A percentile compares a stretch with the other conserved stretches of the same genome.
phyloP scores from a whole-genome alignment of 2,888 invertebrate genomes.

The Dyspetes luteomarginatus region DNA sequence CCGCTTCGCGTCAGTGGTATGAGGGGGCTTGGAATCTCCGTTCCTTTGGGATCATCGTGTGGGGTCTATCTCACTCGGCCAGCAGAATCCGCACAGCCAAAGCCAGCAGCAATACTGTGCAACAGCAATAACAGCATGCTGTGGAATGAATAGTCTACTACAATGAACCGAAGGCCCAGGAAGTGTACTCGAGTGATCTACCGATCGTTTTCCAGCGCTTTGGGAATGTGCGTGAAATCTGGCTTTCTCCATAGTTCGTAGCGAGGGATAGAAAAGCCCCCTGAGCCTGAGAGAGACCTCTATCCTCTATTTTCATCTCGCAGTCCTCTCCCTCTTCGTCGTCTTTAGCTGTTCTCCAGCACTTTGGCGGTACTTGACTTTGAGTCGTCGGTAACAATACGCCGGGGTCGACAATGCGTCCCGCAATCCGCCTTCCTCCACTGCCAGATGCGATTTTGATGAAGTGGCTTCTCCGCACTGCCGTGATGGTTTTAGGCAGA shows the following conservation, averaged over 20 bases:
- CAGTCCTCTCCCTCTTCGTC: constrained; percentile 49
- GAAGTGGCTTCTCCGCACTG: constrained; percentile 72
- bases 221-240: constrained; percentile 65
- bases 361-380: constrained; percentile 78
- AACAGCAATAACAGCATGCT: constrained; percentile 64
- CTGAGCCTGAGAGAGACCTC: constrained; percentile 34
- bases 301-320: constrained; percentile 54
- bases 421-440: constrained; percentile 72
- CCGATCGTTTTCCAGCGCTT: constrained; percentile 72
- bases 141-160: constrained; percentile 71
- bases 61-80: constrained; percentile 76
- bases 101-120: constrained; percentile 73
- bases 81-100: constrained; percentile 67
- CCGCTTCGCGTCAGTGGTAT: constrained; percentile 53
- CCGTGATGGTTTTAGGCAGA: constrained; percentile 11
- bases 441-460: constrained; percentile 78
- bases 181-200: constrained; percentile 80
- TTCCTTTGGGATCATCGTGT: constrained; percentile 78
- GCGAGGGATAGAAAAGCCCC: constrained; percentile 64
- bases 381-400: constrained; percentile 74
- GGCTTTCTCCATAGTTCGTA: constrained; percentile 62
- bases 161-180: constrained; percentile 76
- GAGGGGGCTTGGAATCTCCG: constrained; percentile 70
- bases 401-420: constrained; percentile 71
- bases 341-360: constrained; percentile 47